phyloP scores from a whole-genome alignment of 2,888 invertebrate genomes.

The Vannuccia rotundouncinata region DNA sequence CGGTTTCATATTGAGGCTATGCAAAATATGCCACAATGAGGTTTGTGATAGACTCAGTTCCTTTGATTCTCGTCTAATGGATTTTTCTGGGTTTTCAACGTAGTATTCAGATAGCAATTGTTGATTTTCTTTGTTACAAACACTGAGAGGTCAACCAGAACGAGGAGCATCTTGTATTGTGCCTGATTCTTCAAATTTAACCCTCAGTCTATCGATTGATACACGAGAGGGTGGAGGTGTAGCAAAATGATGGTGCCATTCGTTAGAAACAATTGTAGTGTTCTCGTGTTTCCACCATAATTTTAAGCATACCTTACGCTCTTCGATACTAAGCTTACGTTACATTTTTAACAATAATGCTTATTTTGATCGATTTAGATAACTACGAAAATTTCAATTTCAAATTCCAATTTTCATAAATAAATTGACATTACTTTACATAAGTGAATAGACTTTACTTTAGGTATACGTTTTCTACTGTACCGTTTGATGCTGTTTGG shows the following conservation, averaged over 20 bases:
- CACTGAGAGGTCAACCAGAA: conserved; percentile 15
- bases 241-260: conserved; percentile 19
- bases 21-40: conserved; percentile 1
- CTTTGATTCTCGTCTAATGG: conserved; percentile 12
- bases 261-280: conserved; percentile 15
- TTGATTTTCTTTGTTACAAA: conserved; percentile 25
- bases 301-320: conserved; percentile 4
- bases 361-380: not conserved
- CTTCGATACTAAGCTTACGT: conserved; percentile 14
- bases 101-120: conserved; percentile 7
- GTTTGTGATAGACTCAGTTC: conserved; percentile 12
- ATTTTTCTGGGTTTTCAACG: conserved; percentile 17
- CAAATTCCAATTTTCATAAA: not conserved
- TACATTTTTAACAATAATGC: conserved; percentile 22
- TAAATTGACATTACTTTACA: not conserved
- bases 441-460: no score
- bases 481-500: no score
- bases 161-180: conserved; percentile 7
- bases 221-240: conserved; percentile 17
- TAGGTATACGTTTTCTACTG: no score
- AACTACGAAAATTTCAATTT: not conserved
- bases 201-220: not conserved
- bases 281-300: conserved; percentile 24
- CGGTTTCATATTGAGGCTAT: conserved; percentile 15
- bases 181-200: conserved; percentile 23